Conservation (phyloP, 2,888 invertebrate genomes). For the Neria commutata region DNA sequence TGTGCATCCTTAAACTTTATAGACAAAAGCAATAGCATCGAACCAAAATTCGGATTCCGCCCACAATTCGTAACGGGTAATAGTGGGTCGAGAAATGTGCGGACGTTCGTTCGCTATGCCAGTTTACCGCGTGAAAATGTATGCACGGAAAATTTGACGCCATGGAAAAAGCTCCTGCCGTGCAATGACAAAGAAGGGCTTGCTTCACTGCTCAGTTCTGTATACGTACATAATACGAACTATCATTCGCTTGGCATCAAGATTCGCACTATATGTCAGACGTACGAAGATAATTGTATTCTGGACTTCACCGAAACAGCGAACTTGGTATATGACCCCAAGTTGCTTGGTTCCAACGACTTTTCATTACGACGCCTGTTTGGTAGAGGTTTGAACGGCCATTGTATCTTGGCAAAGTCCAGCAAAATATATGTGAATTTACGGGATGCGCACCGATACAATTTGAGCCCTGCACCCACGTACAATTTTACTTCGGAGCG, state of each 20-base stretch:
- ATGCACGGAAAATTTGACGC: constrained; percentile 98
- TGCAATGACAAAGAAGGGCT: constrained; percentile 91
- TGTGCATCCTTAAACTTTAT: constrained; percentile 97
- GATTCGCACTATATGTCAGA: constrained; percentile 77
- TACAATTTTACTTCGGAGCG: constrained; percentile 67
- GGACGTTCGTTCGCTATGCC: constrained; percentile 72
- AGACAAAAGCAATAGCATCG: constrained; percentile 80
- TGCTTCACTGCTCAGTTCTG: constrained; percentile 85
- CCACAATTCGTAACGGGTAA: constrained; percentile 65
- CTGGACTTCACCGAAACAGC: constrained; percentile 86
- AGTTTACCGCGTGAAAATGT: constrained; percentile 95
- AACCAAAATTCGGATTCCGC: constrained; percentile 81
- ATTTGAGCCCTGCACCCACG: constrained; percentile 69
- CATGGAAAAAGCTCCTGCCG: constrained; percentile 96
- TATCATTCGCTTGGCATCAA: constrained; percentile 91
- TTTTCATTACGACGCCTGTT: constrained; percentile 89
- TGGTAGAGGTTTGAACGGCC: constrained; percentile 81
- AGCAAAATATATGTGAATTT: constrained; percentile 76
- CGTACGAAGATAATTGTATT: constrained; percentile 65
- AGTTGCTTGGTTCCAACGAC: constrained; percentile 69
- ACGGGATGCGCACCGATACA: constrained; percentile 70
- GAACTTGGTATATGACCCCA: constrained; percentile 81
- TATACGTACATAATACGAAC: constrained; percentile 88
- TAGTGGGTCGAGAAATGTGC: constrained; percentile 71
- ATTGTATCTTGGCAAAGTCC: constrained; percentile 79